Conservation (phyloP, 23 tunicate species). For the Clavelina lepadiformis region DNA sequence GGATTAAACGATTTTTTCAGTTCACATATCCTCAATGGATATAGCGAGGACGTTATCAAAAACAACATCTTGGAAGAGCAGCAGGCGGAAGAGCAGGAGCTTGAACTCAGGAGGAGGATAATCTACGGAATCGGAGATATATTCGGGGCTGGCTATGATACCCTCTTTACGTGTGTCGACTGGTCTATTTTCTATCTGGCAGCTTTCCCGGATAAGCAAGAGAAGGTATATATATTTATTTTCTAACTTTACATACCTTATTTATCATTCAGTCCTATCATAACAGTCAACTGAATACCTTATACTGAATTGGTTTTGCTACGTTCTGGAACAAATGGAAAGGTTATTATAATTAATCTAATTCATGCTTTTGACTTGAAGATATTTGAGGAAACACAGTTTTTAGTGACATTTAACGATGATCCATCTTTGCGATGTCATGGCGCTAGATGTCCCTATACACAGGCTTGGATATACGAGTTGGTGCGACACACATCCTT, state of each 20-base stretch:
- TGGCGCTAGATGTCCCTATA: slow-evolving; percentile 19
- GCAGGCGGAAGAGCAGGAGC: neutral
- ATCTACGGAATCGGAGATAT: slow-evolving; percentile 26
- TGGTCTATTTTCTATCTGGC: slow-evolving; percentile 56
- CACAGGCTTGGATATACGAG: slow-evolving; percentile 53
- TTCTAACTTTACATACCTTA: no score
- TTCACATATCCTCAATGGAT: no score
- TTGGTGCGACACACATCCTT: slow-evolving; percentile 33
- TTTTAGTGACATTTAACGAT: slow-evolving; percentile 4
- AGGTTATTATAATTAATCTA: no score
- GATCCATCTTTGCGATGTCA: slow-evolving; percentile 23
- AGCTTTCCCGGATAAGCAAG: slow-evolving; percentile 30
- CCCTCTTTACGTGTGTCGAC: slow-evolving; percentile 11
- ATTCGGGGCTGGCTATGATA: slow-evolving; percentile 65
- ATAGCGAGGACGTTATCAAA: neutral
- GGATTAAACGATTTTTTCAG: no score
- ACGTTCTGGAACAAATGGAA: no score
- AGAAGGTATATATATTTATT: slow-evolving; percentile 14
- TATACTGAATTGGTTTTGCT: no score
- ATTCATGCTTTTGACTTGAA: no score
- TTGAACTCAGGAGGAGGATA: slow-evolving; percentile 15
- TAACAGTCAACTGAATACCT: no score
- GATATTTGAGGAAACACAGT: slow-evolving; percentile 28
- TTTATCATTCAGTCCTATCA: no score
- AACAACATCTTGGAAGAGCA: neutral